Evolutionary conservation across 2,888 invertebrate species (phyloP), one percentile per base, ranked within the genome.

Genomic region (Beris chalybata): DNA sequence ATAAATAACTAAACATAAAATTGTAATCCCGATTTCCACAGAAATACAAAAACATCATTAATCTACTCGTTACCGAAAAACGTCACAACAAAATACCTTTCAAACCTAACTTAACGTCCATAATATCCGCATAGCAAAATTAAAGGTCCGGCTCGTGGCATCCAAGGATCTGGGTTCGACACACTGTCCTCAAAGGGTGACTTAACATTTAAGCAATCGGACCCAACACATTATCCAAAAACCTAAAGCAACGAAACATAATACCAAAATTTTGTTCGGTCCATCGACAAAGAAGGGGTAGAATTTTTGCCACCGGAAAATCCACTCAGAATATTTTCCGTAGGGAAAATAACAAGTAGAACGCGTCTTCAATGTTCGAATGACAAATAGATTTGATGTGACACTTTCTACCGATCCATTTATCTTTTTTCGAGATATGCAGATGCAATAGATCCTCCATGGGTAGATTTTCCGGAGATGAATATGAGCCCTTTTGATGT

Each of bases 321-420:
- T 38, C 5, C 38, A 38, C 5, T 38, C 38, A 3, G 7, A 38
- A 32, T 30, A 59, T 31, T 31, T 32, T 32, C 11, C 11, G 1
- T 5, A 43, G 7, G 12, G 5, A 12, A 29, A 12, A 29, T n/a
- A 45, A 29, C n/a, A 58, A 29, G 52, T 32, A 38, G 38, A 43
- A 31, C 52, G 32, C 38, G 52, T 52, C 38, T 50, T 58, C 54
- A 68, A 68, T 66, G 63, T 68, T 66, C 66, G 64, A 68, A 68
- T 68, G 68, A 68, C 68, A 68, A 68, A 68, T 68, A 68, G 68
- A 68, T 68, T 68, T 68, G 66, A 68, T 68, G 68, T 68, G 68
- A 68, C 68, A 68, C 66, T 68, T 68, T 68, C 57, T 68, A 66
- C 59, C 59, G 61, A 66, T 66, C 68, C 64, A 68, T 68, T 68